Conservation (phyloP, 2,113 vertebrate genomes). For the Labeo rohita region DNA sequence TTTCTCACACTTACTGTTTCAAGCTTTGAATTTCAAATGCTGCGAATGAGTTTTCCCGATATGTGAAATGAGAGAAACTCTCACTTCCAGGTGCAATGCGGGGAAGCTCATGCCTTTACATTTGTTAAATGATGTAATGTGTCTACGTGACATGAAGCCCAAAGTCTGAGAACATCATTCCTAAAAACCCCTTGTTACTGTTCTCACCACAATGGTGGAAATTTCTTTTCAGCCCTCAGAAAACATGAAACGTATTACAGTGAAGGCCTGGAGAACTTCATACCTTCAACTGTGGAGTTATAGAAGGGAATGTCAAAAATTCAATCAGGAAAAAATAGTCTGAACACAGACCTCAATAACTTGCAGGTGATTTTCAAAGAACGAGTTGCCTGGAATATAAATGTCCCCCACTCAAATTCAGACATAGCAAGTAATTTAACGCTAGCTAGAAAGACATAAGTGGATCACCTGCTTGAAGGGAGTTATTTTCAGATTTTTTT, state of each 20-base stretch:
- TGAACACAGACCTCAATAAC: slow-evolving; percentile 57
- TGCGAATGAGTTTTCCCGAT: background rate
- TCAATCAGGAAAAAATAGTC: slow-evolving; percentile 61
- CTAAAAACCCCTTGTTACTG: background rate
- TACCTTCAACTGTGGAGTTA: slow-evolving; percentile 12
- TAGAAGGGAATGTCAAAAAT: slow-evolving; percentile 56
- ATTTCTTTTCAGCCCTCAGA: slow-evolving; percentile 1
- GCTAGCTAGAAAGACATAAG: slow-evolving; percentile 51
- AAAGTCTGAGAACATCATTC: background rate
- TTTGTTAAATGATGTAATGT: background rate
- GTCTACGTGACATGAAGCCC: background rate
- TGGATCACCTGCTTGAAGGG: slow-evolving; percentile 43
- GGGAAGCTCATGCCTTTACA: background rate
- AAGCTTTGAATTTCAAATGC: background rate
- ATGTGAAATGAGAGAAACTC: background rate
- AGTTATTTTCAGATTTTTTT: slow-evolving; percentile 43
- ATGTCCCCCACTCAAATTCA: slow-evolving; percentile 65
- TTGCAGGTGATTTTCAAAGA: slow-evolving; percentile 67
- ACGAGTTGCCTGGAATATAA: slow-evolving; percentile 67
- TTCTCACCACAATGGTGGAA: slow-evolving; percentile 1
- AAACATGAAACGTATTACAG: slow-evolving; percentile 21
- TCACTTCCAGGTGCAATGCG: background rate
- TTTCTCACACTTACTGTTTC: background rate
- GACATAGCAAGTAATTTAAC: slow-evolving; percentile 62
- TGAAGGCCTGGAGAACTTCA: slow-evolving; percentile 15